Conservation (phyloP, 2,113 vertebrate genomes). For the Gopherus evgoodei region DNA sequence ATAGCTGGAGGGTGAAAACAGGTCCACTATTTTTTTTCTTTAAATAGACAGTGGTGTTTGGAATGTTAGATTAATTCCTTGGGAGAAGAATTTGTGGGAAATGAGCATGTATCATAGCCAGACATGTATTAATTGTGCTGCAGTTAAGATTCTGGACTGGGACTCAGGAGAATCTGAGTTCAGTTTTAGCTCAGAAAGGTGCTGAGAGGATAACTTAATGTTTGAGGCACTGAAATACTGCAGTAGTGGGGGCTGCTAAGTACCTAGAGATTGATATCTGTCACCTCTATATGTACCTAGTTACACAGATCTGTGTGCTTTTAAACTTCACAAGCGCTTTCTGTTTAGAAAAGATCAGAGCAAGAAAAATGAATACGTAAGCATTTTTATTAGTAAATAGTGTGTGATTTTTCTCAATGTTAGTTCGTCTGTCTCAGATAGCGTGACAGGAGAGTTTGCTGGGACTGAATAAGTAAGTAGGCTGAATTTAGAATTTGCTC, state of each 20-base stretch:
- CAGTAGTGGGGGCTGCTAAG: not conserved
- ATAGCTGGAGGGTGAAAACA: not conserved
- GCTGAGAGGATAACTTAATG: accelerated
- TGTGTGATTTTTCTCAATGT: not conserved
- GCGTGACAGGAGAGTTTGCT: not conserved
- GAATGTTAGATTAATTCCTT: not conserved
- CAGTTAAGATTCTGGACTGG: not conserved
- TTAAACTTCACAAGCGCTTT: not conserved
- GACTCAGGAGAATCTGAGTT: not conserved
- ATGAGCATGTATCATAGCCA: not conserved
- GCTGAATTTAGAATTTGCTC: not conserved
- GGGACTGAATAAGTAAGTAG: not conserved
- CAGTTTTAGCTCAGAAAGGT: not conserved
- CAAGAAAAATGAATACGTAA: not conserved
- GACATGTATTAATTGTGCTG: not conserved
- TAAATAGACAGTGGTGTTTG: not conserved
- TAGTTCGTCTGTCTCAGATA: not conserved
- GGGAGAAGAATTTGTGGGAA: not conserved
- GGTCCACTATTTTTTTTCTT: not conserved
- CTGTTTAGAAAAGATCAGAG: not conserved
- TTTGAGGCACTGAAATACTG: not conserved
- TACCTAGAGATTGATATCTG: not conserved
- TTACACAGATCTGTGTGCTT: not conserved
- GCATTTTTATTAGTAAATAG: not conserved
- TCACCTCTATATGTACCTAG: not conserved